Conservation (phyloP, 2,797 vertebrate genomes). For the Pseudomugil tenellus region DNA sequence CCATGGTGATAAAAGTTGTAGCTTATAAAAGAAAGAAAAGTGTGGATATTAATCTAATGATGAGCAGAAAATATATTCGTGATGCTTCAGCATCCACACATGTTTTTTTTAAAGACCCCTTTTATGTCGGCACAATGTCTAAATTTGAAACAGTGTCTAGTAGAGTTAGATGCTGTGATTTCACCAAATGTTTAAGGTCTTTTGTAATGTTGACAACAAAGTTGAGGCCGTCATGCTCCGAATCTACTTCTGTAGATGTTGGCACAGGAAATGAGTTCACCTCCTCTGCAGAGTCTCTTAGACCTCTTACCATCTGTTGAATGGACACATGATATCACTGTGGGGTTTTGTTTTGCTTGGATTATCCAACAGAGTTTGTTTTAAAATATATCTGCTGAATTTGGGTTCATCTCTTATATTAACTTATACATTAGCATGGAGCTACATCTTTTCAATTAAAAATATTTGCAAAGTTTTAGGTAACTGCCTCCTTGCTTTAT, state of each 20-base stretch:
- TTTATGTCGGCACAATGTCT: neutral
- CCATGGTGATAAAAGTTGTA: neutral
- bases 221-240: constrained; percentile 33
- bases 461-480: neutral
- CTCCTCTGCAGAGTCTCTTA: constrained; percentile 38
- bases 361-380: neutral
- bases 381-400: constrained; percentile 34
- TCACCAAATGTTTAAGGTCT: neutral
- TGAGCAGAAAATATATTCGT: constrained; percentile 18
- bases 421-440: neutral
- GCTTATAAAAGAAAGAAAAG: constrained; percentile 23
- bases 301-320: constrained; percentile 25
- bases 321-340: constrained; percentile 54
- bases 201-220: neutral
- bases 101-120: neutral
- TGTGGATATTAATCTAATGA: neutral
- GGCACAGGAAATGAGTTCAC: constrained; percentile 69
- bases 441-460: neutral
- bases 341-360: constrained; percentile 40
- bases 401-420: neutral
- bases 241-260: constrained; percentile 12
- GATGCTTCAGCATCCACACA: constrained; percentile 19
- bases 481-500: neutral
- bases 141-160: neutral
- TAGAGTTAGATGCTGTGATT: neutral